phyloP scores from a whole-genome alignment of 2,797 vertebrate genomes.

The Remorina albescens region DNA sequence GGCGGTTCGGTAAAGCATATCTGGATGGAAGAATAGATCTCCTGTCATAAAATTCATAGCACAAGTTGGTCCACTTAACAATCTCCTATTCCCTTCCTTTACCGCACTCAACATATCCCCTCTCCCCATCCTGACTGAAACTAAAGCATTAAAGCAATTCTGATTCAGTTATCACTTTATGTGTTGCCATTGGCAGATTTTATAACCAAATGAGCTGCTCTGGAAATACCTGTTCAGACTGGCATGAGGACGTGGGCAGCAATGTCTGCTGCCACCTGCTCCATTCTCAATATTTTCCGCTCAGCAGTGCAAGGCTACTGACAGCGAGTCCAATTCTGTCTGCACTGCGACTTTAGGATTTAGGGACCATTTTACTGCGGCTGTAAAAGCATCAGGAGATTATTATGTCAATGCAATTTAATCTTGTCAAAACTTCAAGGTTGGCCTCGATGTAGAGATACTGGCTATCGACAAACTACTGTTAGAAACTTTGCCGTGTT shows the following conservation, averaged over 20 bases:
- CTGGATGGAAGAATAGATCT: constrained; percentile 18
- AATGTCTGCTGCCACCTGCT: constrained; percentile 78
- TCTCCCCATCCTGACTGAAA: constrained; percentile 31
- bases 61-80: constrained; percentile 57
- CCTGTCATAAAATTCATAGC: constrained; percentile 48
- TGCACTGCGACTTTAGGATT: constrained; percentile 58
- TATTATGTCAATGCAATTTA: constrained; percentile 64
- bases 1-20: constrained; percentile 35
- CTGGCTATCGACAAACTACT: constrained; percentile 40
- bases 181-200: constrained; percentile 60
- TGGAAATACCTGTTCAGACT: constrained; percentile 73
- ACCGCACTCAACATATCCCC: constrained; percentile 40
- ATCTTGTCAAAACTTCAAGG: constrained; percentile 59
- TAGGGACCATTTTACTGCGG: constrained; percentile 55
- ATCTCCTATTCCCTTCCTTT: constrained; percentile 43
- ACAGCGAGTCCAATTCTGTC: constrained; percentile 57
- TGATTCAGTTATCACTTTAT: constrained; percentile 59
- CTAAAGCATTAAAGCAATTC: constrained; percentile 60
- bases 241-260: constrained; percentile 72
- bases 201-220: constrained; percentile 61
- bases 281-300: constrained; percentile 62
- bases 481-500: constrained; percentile 41
- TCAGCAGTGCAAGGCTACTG: constrained; percentile 59
- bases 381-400: constrained; percentile 51
- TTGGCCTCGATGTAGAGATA: constrained; percentile 51